phyloP scores from a whole-genome alignment of 2,797 vertebrate species.

The Gymnoscopelus microlampas region DNA sequence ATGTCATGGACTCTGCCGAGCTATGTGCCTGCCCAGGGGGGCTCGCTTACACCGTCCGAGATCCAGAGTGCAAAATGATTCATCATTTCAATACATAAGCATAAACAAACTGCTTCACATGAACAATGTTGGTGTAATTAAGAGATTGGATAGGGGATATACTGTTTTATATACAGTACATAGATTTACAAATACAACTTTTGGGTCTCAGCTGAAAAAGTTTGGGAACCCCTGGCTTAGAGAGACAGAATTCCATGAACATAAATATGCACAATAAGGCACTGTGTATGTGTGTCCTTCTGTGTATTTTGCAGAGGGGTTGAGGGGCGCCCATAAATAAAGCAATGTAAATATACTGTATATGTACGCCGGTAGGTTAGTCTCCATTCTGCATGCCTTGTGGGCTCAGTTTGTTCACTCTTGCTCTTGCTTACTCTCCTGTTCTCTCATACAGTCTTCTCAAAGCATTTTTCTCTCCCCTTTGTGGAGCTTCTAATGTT shows the following conservation, averaged over 20 bases:
- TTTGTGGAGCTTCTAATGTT: neutral
- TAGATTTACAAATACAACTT: too few species aligned
- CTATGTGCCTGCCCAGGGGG: too few species aligned
- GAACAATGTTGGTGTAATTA: too few species aligned
- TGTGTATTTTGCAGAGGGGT: neutral
- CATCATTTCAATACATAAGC: too few species aligned
- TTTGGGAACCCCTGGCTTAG: neutral
- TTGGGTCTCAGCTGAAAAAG: too few species aligned
- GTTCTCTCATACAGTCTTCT: neutral
- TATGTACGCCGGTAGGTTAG: neutral
- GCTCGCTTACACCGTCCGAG: too few species aligned
- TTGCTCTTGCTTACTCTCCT: neutral
- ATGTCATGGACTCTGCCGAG: too few species aligned
- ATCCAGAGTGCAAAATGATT: too few species aligned
- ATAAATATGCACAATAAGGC: neutral
- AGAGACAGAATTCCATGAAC: slow-evolving; percentile 9
- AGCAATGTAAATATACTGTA: neutral
- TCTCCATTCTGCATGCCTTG: neutral
- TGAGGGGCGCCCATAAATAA: neutral
- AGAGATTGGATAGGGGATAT: too few species aligned
- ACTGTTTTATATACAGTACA: too few species aligned
- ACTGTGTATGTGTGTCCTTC: neutral
- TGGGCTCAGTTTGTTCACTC: neutral
- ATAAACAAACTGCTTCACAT: too few species aligned
- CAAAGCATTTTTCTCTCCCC: slow-evolving; percentile 2